Base-by-base conservation (phyloP, 2,113 vertebrate genomes). In the Benitochromis conjunctus region DNA sequence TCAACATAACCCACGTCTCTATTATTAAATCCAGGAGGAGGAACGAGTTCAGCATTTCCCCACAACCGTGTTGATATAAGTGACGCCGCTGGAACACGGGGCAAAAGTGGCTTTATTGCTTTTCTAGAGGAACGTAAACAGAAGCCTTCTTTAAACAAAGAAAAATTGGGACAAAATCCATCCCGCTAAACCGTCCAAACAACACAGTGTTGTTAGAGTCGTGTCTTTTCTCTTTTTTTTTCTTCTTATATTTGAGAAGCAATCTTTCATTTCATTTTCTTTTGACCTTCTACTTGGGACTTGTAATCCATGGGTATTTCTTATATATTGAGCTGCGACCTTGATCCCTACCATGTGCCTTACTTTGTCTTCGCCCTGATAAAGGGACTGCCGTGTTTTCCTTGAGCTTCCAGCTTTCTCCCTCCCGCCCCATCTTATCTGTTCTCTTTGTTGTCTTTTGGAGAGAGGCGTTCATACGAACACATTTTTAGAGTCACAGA, bases 231-330 rank as follows among this genome's bases (percentile, higher is more conserved):
- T 5, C 5, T 64, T 66, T 38, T 34, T 34, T 38, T 38, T 66
- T n/a, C n/a, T 38, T 69, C 36, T 79, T 31, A 86, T 81, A 85
- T 88, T 83, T 81, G 29, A 82, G 12, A 79, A 86, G 84, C 83
- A 53, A 88, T 91, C 88, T 82, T 87, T 94, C 88, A 89, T 94
- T 93, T 91, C 71, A 93, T 95, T 94, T 92, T 92, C 86, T 58
- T 87, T 83, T 88, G 69, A 92, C 87, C 91, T 92, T 89, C 91
- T 54, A 85, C 69, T 74, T 88, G 81, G 51, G 66, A 84, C 88
- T 81, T 87, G 78, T 89, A 88, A 90, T 86, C 60, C 79, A 71
- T 53, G 78, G 82, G 69, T 89, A 26, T 89, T 88, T 90, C 85
- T 77, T 86, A 80, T 88, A 90, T 90, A 92, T 79, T 79, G 85